Base-by-base conservation (phyloP, 2,113 vertebrate genomes). In the Ictalurus furcatus region DNA sequence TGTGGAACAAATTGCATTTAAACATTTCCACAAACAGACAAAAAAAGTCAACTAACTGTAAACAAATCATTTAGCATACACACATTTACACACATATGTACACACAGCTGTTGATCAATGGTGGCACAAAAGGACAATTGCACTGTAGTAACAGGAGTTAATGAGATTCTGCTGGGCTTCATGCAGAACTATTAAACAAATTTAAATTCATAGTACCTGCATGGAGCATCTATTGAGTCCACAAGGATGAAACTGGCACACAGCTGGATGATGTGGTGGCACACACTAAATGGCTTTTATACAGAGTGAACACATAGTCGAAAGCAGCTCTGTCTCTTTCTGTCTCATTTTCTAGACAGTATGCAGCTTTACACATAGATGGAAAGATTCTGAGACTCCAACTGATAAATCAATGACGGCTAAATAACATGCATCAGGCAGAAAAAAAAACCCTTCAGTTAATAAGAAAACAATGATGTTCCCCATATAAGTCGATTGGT, bases 221-320 rank as follows among this genome's bases (percentile, higher is more conserved):
- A 88, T 76, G 63, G 28, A 52, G 71, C 16, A 58, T 86, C 76
- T 59, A 84, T 17, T 16, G 67, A 23, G 67, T 78, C 71, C 67
- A 59, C 54, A 59, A 86, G 80, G 88, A 87, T 59, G 4, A 61
- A 61, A 59, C 30, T 40, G n/a, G 58, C 34, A 37, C 14, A 81
- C 58, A 83, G 81, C 30, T 83, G 17, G 30, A 63, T 83, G 34
- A 83, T 21, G 69, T 54, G 9, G 54, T 89, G 83, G 88, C 85
- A 90, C 71, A 58, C 44, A 83, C 44, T 82, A 82, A 89, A 89
- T 48, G 19, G 59, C 25, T 74, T 86, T 87, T 54, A 88, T 84
- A 52, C 23, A 59, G n/a, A 30, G 59, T 21, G 79, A 81, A 80
- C 40, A 81, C 30, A 84, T 28, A 40, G 85, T 56, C 59, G 12